Evolutionary conservation across 2,113 vertebrate genomes (phyloP).

Genomic region (Bagarius yarrelli): DNA sequence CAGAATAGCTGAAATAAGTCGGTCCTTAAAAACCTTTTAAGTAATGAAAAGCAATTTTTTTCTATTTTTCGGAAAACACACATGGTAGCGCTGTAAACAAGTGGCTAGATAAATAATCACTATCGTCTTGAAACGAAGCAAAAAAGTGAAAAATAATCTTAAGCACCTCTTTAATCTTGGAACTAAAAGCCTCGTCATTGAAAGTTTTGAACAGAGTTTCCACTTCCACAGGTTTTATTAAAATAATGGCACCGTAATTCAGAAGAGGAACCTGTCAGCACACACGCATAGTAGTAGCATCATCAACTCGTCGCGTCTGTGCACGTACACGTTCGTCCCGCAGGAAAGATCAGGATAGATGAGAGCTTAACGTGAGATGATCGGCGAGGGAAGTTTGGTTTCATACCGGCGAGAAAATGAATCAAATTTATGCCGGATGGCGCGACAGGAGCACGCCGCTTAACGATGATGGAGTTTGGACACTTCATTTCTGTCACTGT

Average conservation of each 20-base stretch:
- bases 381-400: conserved; percentile 63
- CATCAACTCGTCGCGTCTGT: conserved; percentile 3
- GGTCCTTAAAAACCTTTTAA: too few species aligned
- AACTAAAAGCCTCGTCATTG: neutral
- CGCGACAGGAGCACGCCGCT: conserved; percentile 63
- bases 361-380: conserved; percentile 51
- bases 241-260: conserved; percentile 15
- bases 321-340: neutral
- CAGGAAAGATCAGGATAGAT: conserved; percentile 46
- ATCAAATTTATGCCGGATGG: conserved; percentile 68
- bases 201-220: neutral
- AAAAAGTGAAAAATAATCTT: neutral
- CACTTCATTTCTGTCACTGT: conserved; percentile 74
- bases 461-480: conserved; percentile 74
- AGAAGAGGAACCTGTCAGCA: neutral
- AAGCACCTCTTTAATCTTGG: neutral
- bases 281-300: neutral
- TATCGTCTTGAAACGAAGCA: neutral
- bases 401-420: conserved; percentile 62
- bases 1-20: neutral
- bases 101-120: neutral
- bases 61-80: neutral
- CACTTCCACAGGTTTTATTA: conserved; percentile 8
- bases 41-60: neutral
- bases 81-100: neutral